Evolutionary conservation across 2,113 vertebrate genomes (phyloP).

Genomic region (Cavia porcellus): DNA sequence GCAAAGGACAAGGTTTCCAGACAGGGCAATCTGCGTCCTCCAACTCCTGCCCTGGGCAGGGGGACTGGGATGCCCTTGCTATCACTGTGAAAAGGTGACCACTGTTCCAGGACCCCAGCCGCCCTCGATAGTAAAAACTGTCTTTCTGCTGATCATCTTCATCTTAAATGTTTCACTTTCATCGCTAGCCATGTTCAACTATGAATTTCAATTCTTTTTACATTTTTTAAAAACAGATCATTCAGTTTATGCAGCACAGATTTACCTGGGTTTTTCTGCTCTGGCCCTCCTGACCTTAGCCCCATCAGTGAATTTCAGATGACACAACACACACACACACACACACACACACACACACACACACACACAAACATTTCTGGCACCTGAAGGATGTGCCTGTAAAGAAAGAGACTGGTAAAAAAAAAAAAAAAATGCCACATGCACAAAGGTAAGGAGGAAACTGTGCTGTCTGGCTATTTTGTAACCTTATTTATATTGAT

Average conservation of each 20-base stretch:
- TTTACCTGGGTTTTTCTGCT: constrained; percentile 39
- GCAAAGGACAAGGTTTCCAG: background rate
- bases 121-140: background rate
- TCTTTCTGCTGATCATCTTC: constrained; percentile 32
- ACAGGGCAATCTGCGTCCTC: background rate
- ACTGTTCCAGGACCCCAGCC: background rate
- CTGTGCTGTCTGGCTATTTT: constrained; percentile 53
- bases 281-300: background rate
- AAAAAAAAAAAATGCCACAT: background rate
- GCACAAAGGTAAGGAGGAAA: background rate
- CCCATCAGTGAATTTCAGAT: background rate
- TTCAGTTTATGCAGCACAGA: background rate
- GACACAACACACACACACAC: background rate
- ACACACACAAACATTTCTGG: background rate
- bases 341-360: background rate
- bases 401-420: background rate
- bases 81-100: background rate
- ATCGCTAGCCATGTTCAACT: constrained; percentile 32
- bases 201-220: constrained; percentile 24
- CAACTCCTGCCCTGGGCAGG: background rate
- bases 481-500: constrained; percentile 73
- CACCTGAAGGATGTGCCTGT: constrained; percentile 11
- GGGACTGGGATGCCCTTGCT: background rate
- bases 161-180: constrained; percentile 34
- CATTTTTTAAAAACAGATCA: constrained; percentile 4